These are phyloP conservation scores for Meteorus cinctellus DNA, from an alignment of 2,888 invertebrate species.

Conservation along the genomic window DNA sequence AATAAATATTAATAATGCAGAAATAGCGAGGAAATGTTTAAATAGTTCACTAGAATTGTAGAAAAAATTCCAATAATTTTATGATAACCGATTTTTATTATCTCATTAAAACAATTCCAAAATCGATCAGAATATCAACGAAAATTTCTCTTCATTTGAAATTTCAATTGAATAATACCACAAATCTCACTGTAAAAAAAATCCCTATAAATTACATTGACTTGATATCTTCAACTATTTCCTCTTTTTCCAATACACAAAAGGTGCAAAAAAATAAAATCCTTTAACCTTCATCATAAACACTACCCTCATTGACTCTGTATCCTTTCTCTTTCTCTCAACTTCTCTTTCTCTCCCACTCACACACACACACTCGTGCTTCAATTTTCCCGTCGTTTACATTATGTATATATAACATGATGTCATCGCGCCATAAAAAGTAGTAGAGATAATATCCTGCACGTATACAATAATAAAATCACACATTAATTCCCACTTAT, in stretches of 20 bases:
- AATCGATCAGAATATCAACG: too few relatives aligned
- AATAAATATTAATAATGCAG: too few relatives aligned
- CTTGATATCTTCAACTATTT: background rate
- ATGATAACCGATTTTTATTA: too few relatives aligned
- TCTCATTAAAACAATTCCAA: too few relatives aligned
- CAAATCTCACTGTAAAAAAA: too few relatives aligned
- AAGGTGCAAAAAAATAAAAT: background rate
- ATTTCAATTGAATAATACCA: too few relatives aligned
- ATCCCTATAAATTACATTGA: too few relatives aligned
- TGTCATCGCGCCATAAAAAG: slow-evolving; percentile 9
- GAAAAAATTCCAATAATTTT: too few relatives aligned
- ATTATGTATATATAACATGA: slow-evolving; percentile 1
- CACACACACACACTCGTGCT: background rate
- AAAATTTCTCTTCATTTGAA: too few relatives aligned
- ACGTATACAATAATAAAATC: slow-evolving; percentile 3
- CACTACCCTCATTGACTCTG: slow-evolving; percentile 11
- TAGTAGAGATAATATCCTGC: background rate
- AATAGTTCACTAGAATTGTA: too few relatives aligned
- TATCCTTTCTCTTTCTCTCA: background rate
- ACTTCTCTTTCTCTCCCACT: background rate
- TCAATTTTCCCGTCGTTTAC: background rate
- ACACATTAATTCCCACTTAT: slow-evolving; percentile 6
- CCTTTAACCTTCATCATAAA: slow-evolving; percentile 26
- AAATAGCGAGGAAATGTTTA: too few relatives aligned
- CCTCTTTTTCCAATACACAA: background rate